Evolutionary conservation across 2,113 vertebrate genomes (phyloP), one percentile per base, ranked within the genome.

Genomic region (Solenodon paradoxus): DNA sequence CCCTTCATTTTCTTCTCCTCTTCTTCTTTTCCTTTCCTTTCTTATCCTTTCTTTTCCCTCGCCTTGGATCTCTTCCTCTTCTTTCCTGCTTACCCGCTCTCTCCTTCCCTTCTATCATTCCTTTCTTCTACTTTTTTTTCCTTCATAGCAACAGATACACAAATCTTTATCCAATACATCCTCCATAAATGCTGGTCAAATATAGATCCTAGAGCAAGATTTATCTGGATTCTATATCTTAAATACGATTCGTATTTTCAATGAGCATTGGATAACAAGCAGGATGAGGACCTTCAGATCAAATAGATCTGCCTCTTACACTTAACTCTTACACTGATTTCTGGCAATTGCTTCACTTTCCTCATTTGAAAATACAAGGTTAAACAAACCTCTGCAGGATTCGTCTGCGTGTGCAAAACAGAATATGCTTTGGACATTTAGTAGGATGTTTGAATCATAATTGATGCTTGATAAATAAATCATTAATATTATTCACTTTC

Each of bases 401-500:
- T 85, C 75, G 80, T 84, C 17, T 45, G 42, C 74, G 10, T 80
- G 26, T 45, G 42, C 35, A 20, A 47, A 45, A 84, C 68, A 68
- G 38, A 51, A 68, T 10, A 20, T n/a, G 12, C 13, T 42, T 35
- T 13, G 83, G 72, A 59, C 2, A 40, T 38, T 85, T 13, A 77
- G 12, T 0, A 49, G 38, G 30, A 32, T 45, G 35, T 17, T 47
- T 66, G 12, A 78, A 28, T 51, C 47, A 85, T 66, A 77, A 63
- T 45, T 64, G 64, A 68, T 32, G 30, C n/a, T 87, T 68, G 53
- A 20, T 51, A 87, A 74, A 35, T 32, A 47, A 74, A 38, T 71
- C 28, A 49, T 68, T 92, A 85, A 69, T 26, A 63, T 26, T 45
- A 57, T 47, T 72, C 32, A n/a, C 11, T n/a, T 95, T 89, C 26